Evolutionary conservation across 2,888 invertebrate species (phyloP), one percentile per base, ranked within the genome.

Genomic region (Rotaria macrura): DNA sequence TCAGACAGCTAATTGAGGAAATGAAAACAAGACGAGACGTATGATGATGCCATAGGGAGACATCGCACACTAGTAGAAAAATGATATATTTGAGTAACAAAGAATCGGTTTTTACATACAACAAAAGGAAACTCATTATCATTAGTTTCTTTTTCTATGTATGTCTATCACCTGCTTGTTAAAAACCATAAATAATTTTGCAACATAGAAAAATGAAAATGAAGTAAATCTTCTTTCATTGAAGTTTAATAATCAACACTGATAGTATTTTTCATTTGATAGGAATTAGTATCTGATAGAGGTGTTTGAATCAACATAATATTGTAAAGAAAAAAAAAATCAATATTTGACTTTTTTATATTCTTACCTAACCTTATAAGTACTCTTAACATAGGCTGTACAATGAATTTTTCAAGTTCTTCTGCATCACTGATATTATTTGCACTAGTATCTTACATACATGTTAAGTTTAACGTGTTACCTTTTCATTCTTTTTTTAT

Each of bases 1-100:
- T 65, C 65, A 65, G 65, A 65, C 65, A 34, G 4, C n/a, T 65
- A 65, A 65, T 65, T 65, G 65, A 65, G 65, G 65, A 65, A 65
- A 65, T 65, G 65, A 65, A 65, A 65, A 65, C 65, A 65, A 65
- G 65, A 65, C 65, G 65, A 65, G 65, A 65, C 65, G 17, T 65
- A 29, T 34, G 65, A 65, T 65, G 65, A 65, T 65, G 65, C 65
- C 65, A 65, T 65, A 34, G 65, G 65, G 65, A 65, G 65, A 65
- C 65, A 65, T 65, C 34, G n/a, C n/a, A n/a, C n/a, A 14, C 34
- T 65, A 14, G 29, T 49, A 34, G n/a, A 7, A 29, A 55, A 65
- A 65, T 65, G 65, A 65, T 65, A 65, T n/a, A 65, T 65, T 65
- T 29, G 65, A 65, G 29, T 23, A 52, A 52, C 52, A 52, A 20